Conservation (phyloP, 1,140 invertebrate genomes). For the Listronotus bonariensis region DNA sequence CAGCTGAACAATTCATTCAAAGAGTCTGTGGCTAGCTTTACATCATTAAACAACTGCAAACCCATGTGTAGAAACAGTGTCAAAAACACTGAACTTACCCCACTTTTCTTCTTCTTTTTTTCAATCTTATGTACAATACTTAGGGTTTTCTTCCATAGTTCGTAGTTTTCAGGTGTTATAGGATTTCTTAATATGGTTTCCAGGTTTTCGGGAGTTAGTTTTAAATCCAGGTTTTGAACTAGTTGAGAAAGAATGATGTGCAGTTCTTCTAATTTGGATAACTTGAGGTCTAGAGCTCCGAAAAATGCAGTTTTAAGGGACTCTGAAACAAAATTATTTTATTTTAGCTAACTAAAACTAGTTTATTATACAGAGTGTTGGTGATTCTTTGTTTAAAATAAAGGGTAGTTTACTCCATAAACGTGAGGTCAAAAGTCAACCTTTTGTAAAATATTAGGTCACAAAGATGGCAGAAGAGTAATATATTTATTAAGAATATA, state of each 20-base stretch:
- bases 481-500: too few species aligned
- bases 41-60: conserved; percentile 72
- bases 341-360: too few species aligned
- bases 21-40: conserved; percentile 67
- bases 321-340: conserved; percentile 38
- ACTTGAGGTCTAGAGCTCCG: conserved; percentile 65
- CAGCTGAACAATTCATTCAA: conserved; percentile 72
- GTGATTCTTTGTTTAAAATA: too few species aligned
- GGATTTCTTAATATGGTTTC: conserved; percentile 56
- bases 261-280: conserved; percentile 65
- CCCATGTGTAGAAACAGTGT: conserved; percentile 71
- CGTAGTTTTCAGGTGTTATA: conserved; percentile 60
- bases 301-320: conserved; percentile 67
- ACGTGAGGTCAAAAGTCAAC: too few species aligned
- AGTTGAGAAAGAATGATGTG: conserved; percentile 62
- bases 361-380: too few species aligned
- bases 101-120: conserved; percentile 50
- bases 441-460: too few species aligned
- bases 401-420: too few species aligned
- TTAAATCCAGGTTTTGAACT: conserved; percentile 60
- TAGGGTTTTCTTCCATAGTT: conserved; percentile 66
- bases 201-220: conserved; percentile 49
- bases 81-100: conserved; percentile 61
- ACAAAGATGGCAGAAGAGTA: too few species aligned
- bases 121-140: conserved; percentile 57